These are phyloP conservation scores for Erynnis tages DNA, from an alignment of 2,888 invertebrate genomes.

Conservation along the genomic window DNA sequence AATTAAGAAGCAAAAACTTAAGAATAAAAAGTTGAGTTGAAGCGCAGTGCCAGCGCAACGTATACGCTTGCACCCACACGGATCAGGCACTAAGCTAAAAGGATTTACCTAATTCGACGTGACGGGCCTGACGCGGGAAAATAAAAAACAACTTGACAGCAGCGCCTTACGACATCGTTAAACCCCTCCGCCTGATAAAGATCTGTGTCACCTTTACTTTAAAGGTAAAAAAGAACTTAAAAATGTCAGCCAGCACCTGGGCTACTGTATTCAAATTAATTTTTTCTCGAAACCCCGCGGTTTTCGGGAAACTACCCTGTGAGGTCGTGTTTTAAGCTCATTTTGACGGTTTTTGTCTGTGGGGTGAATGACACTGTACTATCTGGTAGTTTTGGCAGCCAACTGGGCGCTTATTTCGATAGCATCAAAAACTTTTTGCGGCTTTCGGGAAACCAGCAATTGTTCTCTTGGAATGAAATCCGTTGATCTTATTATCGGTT, in stretches of 20 bases:
- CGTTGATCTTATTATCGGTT: slow-evolving; percentile 7
- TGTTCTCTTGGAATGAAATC: slow-evolving; percentile 20
- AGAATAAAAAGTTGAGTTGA: slow-evolving; percentile 14
- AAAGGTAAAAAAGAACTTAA: slow-evolving; percentile 45
- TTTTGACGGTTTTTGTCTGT: slow-evolving; percentile 45
- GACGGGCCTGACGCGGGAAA: slow-evolving; percentile 70
- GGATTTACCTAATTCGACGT: slow-evolving; percentile 77
- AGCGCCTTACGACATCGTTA: slow-evolving; percentile 73
- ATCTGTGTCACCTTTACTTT: slow-evolving; percentile 72
- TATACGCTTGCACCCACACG: slow-evolving; percentile 51
- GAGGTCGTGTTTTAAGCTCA: slow-evolving; percentile 57
- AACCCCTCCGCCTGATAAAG: slow-evolving; percentile 73
- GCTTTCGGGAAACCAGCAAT: slow-evolving; percentile 1
- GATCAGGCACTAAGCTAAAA: slow-evolving; percentile 62
- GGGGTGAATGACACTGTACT: slow-evolving; percentile 53
- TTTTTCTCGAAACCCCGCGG: slow-evolving; percentile 60
- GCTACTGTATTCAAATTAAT: slow-evolving; percentile 77
- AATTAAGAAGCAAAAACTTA: not conserved
- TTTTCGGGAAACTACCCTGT: slow-evolving; percentile 67
- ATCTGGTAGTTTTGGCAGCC: slow-evolving; percentile 42
- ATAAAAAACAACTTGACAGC: slow-evolving; percentile 64
- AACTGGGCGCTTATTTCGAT: slow-evolving; percentile 47
- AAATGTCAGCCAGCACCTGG: slow-evolving; percentile 54
- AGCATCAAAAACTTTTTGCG: slow-evolving; percentile 32
- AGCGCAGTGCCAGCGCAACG: slow-evolving; percentile 3